These are phyloP conservation scores for Prolemur simus DNA, from an alignment of 2,113 vertebrate species.

Conservation along the genomic window DNA sequence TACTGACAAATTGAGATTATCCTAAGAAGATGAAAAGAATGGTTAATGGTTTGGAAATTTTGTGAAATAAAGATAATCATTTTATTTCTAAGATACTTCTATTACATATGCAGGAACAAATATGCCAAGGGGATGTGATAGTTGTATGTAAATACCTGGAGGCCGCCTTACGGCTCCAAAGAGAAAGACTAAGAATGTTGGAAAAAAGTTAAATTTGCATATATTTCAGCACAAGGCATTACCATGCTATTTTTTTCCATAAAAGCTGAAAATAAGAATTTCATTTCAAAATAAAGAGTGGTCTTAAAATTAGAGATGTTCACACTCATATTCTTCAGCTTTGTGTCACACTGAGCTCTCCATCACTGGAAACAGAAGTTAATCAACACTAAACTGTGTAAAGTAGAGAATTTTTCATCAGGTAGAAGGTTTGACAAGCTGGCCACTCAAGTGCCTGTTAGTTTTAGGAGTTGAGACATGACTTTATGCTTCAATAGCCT, in stretches of 20 bases:
- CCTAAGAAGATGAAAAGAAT: neutral
- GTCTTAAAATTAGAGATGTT: neutral
- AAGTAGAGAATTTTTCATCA: neutral
- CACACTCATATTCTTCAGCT: neutral
- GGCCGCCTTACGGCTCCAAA: rapidly evolving
- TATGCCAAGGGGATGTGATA: neutral
- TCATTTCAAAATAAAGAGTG: neutral
- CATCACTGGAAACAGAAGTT: neutral
- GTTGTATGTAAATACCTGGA: rapidly evolving
- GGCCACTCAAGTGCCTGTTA: neutral
- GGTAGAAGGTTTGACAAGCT: neutral
- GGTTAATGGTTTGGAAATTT: neutral
- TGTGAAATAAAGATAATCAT: neutral
- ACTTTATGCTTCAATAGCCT: neutral
- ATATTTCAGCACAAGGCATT: neutral
- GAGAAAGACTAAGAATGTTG: neutral
- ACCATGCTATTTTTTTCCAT: neutral
- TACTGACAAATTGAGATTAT: neutral
- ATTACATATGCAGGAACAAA: neutral
- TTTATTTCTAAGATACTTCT: neutral
- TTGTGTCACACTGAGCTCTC: neutral
- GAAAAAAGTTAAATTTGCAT: neutral
- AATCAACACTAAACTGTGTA: neutral
- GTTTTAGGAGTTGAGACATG: neutral
- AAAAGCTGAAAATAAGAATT: neutral